Base-by-base conservation (phyloP, 2,888 invertebrate species). In the Xestia sexstrigata region DNA sequence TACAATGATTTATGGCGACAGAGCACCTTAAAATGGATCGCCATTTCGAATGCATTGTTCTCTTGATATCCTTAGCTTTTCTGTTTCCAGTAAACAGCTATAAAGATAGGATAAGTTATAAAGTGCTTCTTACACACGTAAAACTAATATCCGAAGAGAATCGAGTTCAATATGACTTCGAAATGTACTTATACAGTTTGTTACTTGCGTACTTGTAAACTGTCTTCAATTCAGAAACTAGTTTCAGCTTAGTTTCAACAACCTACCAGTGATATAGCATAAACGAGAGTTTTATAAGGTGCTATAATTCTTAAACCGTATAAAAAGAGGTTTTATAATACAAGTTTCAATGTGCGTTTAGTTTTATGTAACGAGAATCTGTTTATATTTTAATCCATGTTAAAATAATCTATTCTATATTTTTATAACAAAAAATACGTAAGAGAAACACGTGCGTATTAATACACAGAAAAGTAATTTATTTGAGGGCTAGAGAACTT, bases 161-260 rank as follows among this genome's bases (percentile, higher is more conserved):
- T 85, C 47, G 82, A 90, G 90, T 91, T 92, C 88, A 88, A 89
- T 88, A 91, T 91, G 89, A 91, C 92, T 93, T 92, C 79, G 87
- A 86, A 92, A 91, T 88, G 88, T 91, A 89, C 88, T 89, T 88
- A 89, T 87, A 83, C 84, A 90, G 84, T 89, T 91, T 87, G 88
- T 89, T 88, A 85, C 85, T 89, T 85, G 79, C 86, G 83, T 87
- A 90, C 89, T 90, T 87, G 87, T 85, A 87, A 91, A 91, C 89
- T 89, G 88, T 87, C 89, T 91, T 89, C 86, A 90, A 89, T 90
- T 89, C 87, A 79, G 81, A 86, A 91, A 90, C 89, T 90, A 90
- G 90, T 91, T 91, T 88, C 70, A 84, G 79, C 74, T 82, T 78
- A 87, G 87, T 87, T 89, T 79, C 84, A 86, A 80, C 74, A 76